A percentile compares a stretch with the other conserved stretches of the same genome.
These are phyloP conservation scores for Congeria kusceri DNA, from an alignment of 2,888 invertebrate species.

Conservation along the genomic window DNA sequence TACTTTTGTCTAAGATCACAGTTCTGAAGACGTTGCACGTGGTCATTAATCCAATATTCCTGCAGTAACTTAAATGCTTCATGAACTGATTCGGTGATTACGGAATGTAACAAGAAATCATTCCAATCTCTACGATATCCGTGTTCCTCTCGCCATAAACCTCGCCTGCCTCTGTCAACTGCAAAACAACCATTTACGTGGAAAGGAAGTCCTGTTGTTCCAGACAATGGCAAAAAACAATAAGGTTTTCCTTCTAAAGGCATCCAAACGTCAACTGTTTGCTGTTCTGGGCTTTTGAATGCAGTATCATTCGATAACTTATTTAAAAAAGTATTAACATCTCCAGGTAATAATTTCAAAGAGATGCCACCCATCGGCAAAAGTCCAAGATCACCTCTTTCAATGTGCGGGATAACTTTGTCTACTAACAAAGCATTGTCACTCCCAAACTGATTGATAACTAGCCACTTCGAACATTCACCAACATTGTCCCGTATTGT, in stretches of 20 bases:
- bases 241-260: conserved; percentile 50
- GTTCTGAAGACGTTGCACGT: not conserved
- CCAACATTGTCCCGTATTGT: not conserved
- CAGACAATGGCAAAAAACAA: conserved; percentile 74
- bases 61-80: not conserved
- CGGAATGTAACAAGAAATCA: not conserved
- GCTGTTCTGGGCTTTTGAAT: no score
- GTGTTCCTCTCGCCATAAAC: conserved; percentile 30
- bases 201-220: conserved; percentile 68
- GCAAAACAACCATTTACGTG: conserved; percentile 77
- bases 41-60: not conserved
- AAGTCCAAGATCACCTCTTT: not conserved
- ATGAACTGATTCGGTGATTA: not conserved
- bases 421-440: not conserved
- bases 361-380: not conserved
- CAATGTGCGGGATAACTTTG: not conserved
- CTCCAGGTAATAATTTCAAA: not conserved
- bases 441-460: not conserved
- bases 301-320: no score
- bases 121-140: conserved; percentile 20
- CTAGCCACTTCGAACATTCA: not conserved
- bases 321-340: no score
- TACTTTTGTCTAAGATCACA: not conserved
- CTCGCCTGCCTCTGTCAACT: conserved; percentile 55
- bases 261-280: not conserved